Evolutionary conservation across 2,797 vertebrate species (phyloP), one percentile per base, ranked within the genome.

Genomic region (Siniperca scherzeri): DNA sequence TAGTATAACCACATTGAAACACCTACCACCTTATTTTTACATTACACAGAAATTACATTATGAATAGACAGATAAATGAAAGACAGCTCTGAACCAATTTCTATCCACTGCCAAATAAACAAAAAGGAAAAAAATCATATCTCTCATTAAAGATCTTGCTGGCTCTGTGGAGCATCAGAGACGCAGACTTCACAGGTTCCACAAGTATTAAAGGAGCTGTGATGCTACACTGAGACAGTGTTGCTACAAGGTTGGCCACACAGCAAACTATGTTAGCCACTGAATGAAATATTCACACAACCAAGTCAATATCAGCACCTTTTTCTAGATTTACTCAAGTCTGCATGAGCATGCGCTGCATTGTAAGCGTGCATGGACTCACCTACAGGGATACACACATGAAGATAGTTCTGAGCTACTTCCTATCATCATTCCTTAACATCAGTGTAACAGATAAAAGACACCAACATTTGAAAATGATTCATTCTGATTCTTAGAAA

Each of bases 271-370:
- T 30, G 5, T 59, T 62, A n/a, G n/a, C 55, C 21, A 8, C 21
- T 52, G 30, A 73, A 55, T 65, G 1, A 61, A 69, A 65, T 52
- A 55, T 33, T 71, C 27, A 77, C 67, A 33, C 10, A 7, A n/a
- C n/a, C 17, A 55, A 60, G 30, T 57, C 42, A 66, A 57, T 33
- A 61, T 44, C 53, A 68, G 30, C 30, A 30, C 27, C n/a, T 44
- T 61, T 11, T 13, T 36, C 27, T 4, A 40, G 38, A 62, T 53
- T 14, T 16, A 19, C 12, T 25, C 8, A 36, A 52, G 19, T 38
- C 6, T 50, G 27, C 59, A 25, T 7, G 44, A 33, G 42, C 33
- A 5, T 33, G 5, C 44, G 64, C 7, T 3, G 5, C 6, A 17
- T 48, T 74, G 16, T 57, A 11, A 13, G 12, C 38, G 9, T 36